Evolutionary conservation across 1,140 invertebrate genomes (phyloP), one percentile per base, ranked within the genome.

Genomic region (Papilio polytes): DNA sequence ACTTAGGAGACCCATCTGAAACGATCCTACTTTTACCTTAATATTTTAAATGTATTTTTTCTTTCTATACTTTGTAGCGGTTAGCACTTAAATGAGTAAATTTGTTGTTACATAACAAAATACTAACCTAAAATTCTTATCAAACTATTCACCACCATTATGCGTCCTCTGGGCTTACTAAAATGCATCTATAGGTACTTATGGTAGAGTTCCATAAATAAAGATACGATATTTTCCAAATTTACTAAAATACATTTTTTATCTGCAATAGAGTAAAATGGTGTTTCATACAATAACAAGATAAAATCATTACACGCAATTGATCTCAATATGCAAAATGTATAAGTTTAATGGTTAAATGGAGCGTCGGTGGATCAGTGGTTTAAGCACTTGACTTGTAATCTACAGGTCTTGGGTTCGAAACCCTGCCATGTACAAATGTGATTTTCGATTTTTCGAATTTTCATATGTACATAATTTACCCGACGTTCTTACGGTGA

Each of bases 91-190:
- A 31, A 31, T 31, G 26, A 36, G 15, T 4, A 56, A 63, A 56
- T 46, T 7, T 72, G 22, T 72, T 59, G 36, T 82, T 80, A 82
- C 74, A 80, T 82, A 80, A 77, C 81, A 63, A 78, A 20, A 66
- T 78, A 70, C 63, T 70, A 80, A 80, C 76, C 79, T 70, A 70
- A 70, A 70, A 70, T 13, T 70, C 63, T 70, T 31, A 70, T 70
- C 63, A 70, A 22, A 31, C 2, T 3, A 13, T 26, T 26, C 22
- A 13, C 31, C 18, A 4, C 22, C 2, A 4, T 2, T 18, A 12
- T 15, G 10, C 22, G 18, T 20, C 2, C 22, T 18, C 31, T 8
- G 22, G 26, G 22, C 15, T 53, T 6, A 53, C 53, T 18, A 20
- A 56, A 56, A 8, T 56, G n/a, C 15, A 51, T 56, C 13, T 56